A percentile compares a stretch with the other conserved stretches of the same genome.
Conservation (phyloP, 1,140 invertebrate genomes). For the Sycophila sp. region DNA sequence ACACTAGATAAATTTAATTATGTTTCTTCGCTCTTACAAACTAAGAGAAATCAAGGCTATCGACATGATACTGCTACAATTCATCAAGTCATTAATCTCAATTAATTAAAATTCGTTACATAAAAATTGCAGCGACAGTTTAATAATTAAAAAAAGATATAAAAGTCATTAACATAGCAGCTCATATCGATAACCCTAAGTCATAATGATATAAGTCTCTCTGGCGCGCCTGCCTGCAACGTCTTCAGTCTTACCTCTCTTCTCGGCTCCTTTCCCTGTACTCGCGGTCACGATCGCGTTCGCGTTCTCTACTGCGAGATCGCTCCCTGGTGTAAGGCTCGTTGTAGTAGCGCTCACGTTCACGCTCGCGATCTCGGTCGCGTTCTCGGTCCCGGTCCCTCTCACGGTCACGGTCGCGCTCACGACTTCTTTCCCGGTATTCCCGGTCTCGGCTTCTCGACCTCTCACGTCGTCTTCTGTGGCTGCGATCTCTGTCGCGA, state of each 20-base stretch:
- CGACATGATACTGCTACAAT: background rate
- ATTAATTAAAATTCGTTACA: too few species aligned
- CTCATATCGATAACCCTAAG: background rate
- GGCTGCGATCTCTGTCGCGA: slow-evolving; percentile 79
- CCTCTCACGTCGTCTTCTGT: slow-evolving; percentile 77
- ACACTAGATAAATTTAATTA: background rate
- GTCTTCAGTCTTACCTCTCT: slow-evolving; percentile 80
- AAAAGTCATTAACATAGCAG: too few species aligned
- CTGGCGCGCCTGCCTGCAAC: too few species aligned
- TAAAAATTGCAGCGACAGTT: background rate
- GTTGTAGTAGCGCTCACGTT: slow-evolving; percentile 63
- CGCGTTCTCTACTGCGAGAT: slow-evolving; percentile 78
- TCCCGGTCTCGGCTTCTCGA: slow-evolving; percentile 84
- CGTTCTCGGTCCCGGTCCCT: slow-evolving; percentile 72
- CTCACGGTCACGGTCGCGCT: slow-evolving; percentile 72
- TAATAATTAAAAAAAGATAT: too few species aligned
- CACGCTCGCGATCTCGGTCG: slow-evolving; percentile 72
- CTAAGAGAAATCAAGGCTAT: background rate
- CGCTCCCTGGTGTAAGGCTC: slow-evolving; percentile 65
- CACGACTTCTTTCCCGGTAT: slow-evolving; percentile 76
- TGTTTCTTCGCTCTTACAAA: background rate
- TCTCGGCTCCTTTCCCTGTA: slow-evolving; percentile 75
- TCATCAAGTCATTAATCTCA: too few species aligned
- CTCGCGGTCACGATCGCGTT: slow-evolving; percentile 75
- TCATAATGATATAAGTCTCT: too few species aligned